Evolutionary conservation across 1,140 invertebrate genomes (phyloP).

Genomic region (Drosophila murphyi): DNA sequence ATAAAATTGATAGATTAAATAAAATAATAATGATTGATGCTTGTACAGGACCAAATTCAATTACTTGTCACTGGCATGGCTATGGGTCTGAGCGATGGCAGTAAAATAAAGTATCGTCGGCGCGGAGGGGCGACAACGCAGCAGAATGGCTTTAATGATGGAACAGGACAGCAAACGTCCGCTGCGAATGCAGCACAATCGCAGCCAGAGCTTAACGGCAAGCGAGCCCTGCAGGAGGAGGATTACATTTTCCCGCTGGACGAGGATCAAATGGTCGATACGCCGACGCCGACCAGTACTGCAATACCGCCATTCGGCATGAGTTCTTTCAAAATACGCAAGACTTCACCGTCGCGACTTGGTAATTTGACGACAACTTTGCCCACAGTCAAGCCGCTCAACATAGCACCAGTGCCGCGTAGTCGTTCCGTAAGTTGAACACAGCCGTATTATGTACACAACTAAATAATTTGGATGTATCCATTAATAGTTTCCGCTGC

Average conservation of each 20-base stretch:
- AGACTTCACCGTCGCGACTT: slow-evolving; percentile 71
- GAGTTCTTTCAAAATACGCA: slow-evolving; percentile 75
- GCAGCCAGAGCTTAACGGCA: slow-evolving; percentile 65
- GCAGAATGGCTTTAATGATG: slow-evolving; percentile 66
- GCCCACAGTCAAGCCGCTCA: slow-evolving; percentile 49
- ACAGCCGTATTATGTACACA: no score
- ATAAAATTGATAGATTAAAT: not conserved
- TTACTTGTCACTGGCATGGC: slow-evolving; percentile 91
- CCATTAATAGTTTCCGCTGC: slow-evolving; percentile 85
- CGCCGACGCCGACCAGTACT: slow-evolving; percentile 71
- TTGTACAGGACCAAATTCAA: slow-evolving; percentile 92
- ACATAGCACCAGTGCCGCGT: slow-evolving; percentile 28
- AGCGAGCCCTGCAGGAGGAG: slow-evolving; percentile 76
- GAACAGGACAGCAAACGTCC: slow-evolving; percentile 18
- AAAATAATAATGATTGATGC: not conserved
- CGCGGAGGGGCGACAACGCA: slow-evolving; percentile 45
- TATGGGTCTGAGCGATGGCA: slow-evolving; percentile 88
- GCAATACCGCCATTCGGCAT: slow-evolving; percentile 69
- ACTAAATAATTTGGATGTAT: not conserved
- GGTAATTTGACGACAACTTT: slow-evolving; percentile 38
- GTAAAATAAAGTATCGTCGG: slow-evolving; percentile 84
- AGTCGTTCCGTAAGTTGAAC: slow-evolving; percentile 57
- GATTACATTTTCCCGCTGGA: slow-evolving; percentile 91
- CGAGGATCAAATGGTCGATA: slow-evolving; percentile 86
- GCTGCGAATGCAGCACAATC: slow-evolving; percentile 47